phyloP scores from a whole-genome alignment of 2,797 vertebrate genomes.

The Sebastes kiyomatsui region DNA sequence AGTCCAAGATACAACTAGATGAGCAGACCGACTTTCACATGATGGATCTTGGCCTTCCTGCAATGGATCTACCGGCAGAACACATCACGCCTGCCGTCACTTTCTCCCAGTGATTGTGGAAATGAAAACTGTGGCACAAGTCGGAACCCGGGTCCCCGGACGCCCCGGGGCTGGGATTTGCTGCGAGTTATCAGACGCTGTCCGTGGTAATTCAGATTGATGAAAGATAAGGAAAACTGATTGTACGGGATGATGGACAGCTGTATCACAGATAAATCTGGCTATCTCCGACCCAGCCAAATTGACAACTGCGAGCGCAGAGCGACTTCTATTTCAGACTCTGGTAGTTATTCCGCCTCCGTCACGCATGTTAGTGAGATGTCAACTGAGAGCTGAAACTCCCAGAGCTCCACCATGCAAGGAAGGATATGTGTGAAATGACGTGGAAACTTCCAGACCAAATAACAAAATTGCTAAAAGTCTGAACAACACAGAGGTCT shows the following conservation, averaged over 20 bases:
- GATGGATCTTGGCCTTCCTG: conserved; percentile 20
- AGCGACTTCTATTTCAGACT: conserved; percentile 68
- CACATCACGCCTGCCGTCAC: conserved; percentile 21
- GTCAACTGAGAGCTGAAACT: conserved; percentile 65
- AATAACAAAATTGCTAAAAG: conserved; percentile 59
- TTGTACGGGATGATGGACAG: conserved; percentile 77
- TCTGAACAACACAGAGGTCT: conserved; percentile 39
- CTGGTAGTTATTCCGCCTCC: conserved; percentile 70
- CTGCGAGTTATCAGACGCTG: conserved; percentile 64
- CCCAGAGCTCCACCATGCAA: conserved; percentile 20
- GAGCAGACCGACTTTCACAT: conserved; percentile 7
- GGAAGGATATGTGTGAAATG: conserved; percentile 68
- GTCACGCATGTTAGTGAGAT: conserved; percentile 78
- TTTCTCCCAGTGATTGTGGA: conserved; percentile 43
- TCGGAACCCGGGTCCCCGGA: neutral
- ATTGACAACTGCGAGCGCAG: conserved; percentile 67
- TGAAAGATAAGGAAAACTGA: conserved; percentile 77
- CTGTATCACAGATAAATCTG: conserved; percentile 74
- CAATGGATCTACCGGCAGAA: conserved; percentile 32
- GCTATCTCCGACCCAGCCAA: conserved; percentile 59
- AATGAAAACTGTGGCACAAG: conserved; percentile 52
- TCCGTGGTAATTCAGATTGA: conserved; percentile 75
- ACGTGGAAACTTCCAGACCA: conserved; percentile 65
- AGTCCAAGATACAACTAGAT: conserved; percentile 24
- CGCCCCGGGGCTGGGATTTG: conserved; percentile 51